phyloP scores from a whole-genome alignment of 1,140 invertebrate genomes.

The Gryon sp. region DNA sequence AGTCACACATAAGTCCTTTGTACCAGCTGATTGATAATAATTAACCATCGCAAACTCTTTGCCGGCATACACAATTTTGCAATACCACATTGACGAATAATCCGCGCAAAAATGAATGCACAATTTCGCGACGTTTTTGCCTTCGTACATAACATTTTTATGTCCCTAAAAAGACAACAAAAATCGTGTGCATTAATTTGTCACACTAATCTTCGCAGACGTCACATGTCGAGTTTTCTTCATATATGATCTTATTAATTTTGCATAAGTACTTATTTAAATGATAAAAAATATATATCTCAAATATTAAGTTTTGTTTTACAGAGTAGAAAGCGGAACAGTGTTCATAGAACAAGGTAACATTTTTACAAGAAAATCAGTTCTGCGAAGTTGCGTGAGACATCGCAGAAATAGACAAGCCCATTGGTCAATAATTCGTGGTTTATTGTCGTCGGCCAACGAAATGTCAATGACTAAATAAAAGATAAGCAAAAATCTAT shows the following conservation, averaged over 20 bases:
- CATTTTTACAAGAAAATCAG: slow-evolving; percentile 28
- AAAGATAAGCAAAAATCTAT: slow-evolving; percentile 29
- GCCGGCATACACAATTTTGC: no score
- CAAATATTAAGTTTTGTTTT: not conserved
- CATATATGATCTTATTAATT: slow-evolving; percentile 35
- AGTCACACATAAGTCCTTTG: slow-evolving; percentile 10
- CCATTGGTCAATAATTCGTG: slow-evolving; percentile 49
- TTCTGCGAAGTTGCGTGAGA: slow-evolving; percentile 47
- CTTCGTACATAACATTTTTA: no score
- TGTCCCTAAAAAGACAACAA: not conserved
- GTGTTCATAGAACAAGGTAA: slow-evolving; percentile 2
- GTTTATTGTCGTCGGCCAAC: slow-evolving; percentile 28
- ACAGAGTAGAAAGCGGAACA: slow-evolving; percentile 5
- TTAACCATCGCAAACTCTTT: slow-evolving; percentile 22
- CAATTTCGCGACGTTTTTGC: not conserved
- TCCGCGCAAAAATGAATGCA: slow-evolving; percentile 25
- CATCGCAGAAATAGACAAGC: slow-evolving; percentile 49
- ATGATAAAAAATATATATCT: not conserved
- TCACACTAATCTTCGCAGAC: slow-evolving; percentile 32
- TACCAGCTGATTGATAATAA: slow-evolving; percentile 21
- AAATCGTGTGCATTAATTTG: slow-evolving; percentile 30
- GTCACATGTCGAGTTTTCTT: slow-evolving; percentile 3
- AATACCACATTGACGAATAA: slow-evolving; percentile 19
- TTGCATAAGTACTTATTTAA: slow-evolving; percentile 18
- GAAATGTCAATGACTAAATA: slow-evolving; percentile 28